These are phyloP conservation scores for Smittia sp. DNA, from an alignment of 2,888 invertebrate species.

Conservation along the genomic window DNA sequence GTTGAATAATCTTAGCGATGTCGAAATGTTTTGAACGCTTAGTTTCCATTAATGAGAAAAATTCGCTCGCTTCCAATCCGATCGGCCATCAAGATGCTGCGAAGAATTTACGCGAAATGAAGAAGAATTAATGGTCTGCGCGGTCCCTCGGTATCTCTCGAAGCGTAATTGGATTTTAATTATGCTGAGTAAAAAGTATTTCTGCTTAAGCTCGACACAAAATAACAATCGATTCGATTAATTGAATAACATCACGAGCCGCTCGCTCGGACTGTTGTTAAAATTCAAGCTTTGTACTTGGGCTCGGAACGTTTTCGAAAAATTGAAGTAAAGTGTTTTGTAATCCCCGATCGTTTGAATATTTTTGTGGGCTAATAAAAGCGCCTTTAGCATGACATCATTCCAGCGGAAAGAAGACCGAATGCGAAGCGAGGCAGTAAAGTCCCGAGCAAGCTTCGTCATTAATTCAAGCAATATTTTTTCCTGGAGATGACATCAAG, in stretches of 20 bases:
- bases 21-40: too few species aligned
- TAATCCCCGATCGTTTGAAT: neutral
- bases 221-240: conserved; percentile 10
- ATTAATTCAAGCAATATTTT: neutral
- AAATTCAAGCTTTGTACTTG: neutral
- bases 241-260: conserved; percentile 21
- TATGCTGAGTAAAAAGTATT: too few species aligned
- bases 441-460: neutral
- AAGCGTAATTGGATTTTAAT: conserved; percentile 9
- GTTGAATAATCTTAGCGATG: too few species aligned
- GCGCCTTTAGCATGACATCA: neutral
- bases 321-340: too few species aligned
- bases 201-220: neutral
- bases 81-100: too few species aligned
- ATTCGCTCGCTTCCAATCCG: too few species aligned
- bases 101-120: neutral
- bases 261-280: neutral
- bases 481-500: conserved; percentile 19
- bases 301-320: neutral
- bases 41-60: too few species aligned
- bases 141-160: neutral
- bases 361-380: neutral
- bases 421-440: neutral
- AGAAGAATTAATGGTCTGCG: neutral
- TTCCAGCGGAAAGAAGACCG: neutral